Conservation (phyloP, 64 coral and sea anemone species). For the Porites lutea region DNA sequence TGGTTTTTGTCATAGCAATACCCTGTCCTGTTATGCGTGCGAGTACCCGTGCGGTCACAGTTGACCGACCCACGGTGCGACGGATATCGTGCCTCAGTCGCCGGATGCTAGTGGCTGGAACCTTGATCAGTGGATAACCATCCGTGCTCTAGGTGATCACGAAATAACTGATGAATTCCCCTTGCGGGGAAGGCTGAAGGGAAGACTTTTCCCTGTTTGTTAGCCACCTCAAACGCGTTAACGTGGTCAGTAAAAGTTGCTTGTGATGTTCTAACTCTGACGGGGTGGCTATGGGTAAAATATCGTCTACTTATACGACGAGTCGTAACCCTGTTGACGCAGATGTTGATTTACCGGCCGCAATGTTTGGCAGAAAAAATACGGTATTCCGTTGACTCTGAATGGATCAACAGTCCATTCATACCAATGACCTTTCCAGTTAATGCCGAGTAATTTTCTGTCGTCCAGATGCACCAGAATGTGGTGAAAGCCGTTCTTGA, state of each 20-base stretch:
- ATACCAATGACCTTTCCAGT: not conserved
- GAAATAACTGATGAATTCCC: not conserved
- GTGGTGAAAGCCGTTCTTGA: not conserved
- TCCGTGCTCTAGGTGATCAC: not conserved
- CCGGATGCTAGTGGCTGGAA: not conserved
- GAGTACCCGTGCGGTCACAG: no score
- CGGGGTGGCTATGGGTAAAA: not conserved
- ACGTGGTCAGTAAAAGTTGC: not conserved
- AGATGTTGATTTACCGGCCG: not conserved
- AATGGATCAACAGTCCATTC: not conserved
- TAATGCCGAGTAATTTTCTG: not conserved
- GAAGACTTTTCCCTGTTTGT: no score
- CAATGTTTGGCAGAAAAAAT: slow-evolving; percentile 1
- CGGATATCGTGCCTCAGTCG: not conserved
- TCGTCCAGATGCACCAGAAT: not conserved
- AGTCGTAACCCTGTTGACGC: not conserved
- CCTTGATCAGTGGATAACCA: not conserved
- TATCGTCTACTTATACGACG: not conserved
- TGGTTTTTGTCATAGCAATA: not conserved
- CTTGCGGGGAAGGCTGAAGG: no score
- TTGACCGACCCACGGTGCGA: not conserved
- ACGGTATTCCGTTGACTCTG: not conserved
- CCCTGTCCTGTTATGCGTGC: not conserved
- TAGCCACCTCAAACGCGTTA: not conserved
- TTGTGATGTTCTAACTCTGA: not conserved